Evolutionary conservation across 2,113 vertebrate genomes (phyloP).

Genomic region (Bos indicus): DNA sequence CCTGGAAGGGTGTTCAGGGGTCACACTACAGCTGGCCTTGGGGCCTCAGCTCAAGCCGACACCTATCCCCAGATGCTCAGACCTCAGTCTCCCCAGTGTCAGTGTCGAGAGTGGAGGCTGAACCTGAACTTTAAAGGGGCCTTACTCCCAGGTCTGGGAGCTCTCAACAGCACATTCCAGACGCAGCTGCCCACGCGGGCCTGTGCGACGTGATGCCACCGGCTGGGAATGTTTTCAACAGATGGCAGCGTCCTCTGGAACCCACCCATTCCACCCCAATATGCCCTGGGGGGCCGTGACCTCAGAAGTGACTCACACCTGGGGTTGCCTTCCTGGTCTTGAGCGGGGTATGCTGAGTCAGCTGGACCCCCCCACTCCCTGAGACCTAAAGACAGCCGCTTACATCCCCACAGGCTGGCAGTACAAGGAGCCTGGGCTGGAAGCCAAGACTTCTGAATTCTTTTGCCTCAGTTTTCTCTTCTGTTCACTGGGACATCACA

Average conservation of each 20-base stretch:
- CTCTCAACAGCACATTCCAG: background rate
- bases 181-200: background rate
- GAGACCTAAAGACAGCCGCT: background rate
- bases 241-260: background rate
- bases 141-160: background rate
- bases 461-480: background rate
- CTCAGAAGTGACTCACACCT: background rate
- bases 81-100: background rate
- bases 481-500: background rate
- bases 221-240: slow-evolving; percentile 26
- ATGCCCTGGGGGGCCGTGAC: background rate
- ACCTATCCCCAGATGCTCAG: too few relatives aligned
- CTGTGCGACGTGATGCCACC: background rate
- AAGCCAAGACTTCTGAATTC: background rate
- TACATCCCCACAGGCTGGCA: fast-evolving
- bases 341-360: background rate
- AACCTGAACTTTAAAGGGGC: background rate
- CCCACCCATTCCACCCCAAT: background rate
- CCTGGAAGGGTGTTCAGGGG: background rate
- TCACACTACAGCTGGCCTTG: background rate
- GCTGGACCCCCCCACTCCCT: background rate
- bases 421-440: background rate
- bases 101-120: background rate
- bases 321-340: background rate
- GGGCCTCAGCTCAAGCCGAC: background rate